Conservation (phyloP, 2,888 invertebrate genomes). For the Sarcophaga caerulescens region DNA sequence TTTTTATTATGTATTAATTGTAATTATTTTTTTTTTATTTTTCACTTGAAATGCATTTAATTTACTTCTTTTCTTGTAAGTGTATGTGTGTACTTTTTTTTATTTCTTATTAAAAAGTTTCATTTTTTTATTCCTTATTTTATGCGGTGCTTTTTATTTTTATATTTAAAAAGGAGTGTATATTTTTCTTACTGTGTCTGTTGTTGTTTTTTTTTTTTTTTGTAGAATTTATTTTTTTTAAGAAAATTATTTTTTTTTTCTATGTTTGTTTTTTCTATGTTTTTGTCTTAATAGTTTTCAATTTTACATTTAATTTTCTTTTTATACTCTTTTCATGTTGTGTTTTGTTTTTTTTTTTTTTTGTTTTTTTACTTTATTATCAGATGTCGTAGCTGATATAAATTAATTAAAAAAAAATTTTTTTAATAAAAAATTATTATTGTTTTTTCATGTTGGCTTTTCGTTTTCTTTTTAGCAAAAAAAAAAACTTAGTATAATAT, state of each 20-base stretch:
- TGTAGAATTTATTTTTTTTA: conserved; percentile 45
- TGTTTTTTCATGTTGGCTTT: conserved; percentile 44
- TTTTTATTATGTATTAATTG: conserved; percentile 44
- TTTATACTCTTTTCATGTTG: conserved; percentile 55
- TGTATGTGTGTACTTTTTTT: conserved; percentile 48
- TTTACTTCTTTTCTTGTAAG: conserved; percentile 34
- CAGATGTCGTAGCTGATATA: conserved; percentile 81
- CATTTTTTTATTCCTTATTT: conserved; percentile 57
- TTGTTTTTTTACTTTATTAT: conserved; percentile 75
- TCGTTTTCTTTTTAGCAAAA: conserved; percentile 60
- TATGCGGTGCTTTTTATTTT: conserved; percentile 69
- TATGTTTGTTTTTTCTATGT: conserved; percentile 49
- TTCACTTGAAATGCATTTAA: conserved; percentile 58
- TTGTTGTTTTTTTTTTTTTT: conserved; percentile 50
- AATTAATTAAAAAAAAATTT: conserved; percentile 64
- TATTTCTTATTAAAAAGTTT: conserved; percentile 47
- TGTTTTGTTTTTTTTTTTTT: conserved; percentile 52
- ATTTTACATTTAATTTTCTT: conserved; percentile 52
- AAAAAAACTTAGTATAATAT: neutral
- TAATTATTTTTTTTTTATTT: conserved; percentile 49
- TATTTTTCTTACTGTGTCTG: conserved; percentile 66
- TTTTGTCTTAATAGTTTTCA: conserved; percentile 44
- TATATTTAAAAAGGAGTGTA: conserved; percentile 63
- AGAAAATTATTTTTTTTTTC: conserved; percentile 11
- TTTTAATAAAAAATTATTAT: conserved; percentile 14